Evolutionary conservation across 2,888 invertebrate species (phyloP), one percentile per base, ranked within the genome.

Genomic region (Steinernema carpocapsae): DNA sequence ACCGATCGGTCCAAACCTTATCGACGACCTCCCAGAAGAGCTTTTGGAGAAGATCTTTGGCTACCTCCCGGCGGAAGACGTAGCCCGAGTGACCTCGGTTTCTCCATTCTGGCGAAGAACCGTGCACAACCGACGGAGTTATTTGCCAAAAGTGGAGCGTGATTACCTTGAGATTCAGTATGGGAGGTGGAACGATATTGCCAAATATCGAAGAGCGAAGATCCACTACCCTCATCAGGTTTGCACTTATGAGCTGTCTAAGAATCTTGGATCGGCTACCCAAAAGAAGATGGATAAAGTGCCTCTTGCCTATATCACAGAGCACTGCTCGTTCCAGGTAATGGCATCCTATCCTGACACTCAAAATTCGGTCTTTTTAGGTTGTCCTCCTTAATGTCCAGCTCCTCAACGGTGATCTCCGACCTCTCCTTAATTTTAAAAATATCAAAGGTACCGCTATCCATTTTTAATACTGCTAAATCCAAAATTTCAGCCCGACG

Each of bases 381-480:
- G 26, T 56, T 6, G 56, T 56, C 17, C 56, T 56, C 7, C 2
- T 56, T 12, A 56, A 56, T 17, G 22, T 56, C 12, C 56, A 56
- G 22, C 56, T 56, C 26, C 56, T 56, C 56, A 56, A 56, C 26
- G 56, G 56, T 56, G 56, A 56, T 24, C 56, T 56, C 22, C 22
- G 56, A 7, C 56, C 56, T 26, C 56, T 56, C 6, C 56, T 56
- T 17, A 56, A 56, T 26, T 56, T 56, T 26, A 22, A 56, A 3
- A 56, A 10, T 12, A 56, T 56, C 56, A 56, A 56, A 22, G 56
- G 56, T 56, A 56, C 4, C 56, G n/a, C 12, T 26, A 51, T 6
- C 51, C 26, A 12, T 56, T 4, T 26, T 43, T 43, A n/a, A n/a
- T n/a, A n/a, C n/a, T n/a, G n/a, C n/a, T 43, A 43, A 43, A 12